phyloP scores from a whole-genome alignment of 2,113 vertebrate species.

The Pandion haliaetus region DNA sequence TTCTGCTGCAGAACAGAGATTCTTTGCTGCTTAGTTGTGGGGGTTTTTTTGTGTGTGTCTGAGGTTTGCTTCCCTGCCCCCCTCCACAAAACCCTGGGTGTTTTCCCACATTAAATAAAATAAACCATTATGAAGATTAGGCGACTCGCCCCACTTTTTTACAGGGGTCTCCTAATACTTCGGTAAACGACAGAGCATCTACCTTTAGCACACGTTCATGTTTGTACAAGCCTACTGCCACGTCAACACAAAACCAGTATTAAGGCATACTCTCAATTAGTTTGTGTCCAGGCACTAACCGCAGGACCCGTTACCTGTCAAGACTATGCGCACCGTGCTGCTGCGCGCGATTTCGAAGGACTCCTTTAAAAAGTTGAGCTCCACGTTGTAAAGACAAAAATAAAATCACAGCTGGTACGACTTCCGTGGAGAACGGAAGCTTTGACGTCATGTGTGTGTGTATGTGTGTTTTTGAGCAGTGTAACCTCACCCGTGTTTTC shows the following conservation, averaged over 20 bases:
- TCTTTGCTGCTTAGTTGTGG: neutral
- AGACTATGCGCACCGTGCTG: fast-evolving
- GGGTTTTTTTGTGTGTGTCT: neutral
- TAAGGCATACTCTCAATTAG: fast-evolving
- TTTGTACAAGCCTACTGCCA: neutral
- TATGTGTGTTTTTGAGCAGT: fast-evolving
- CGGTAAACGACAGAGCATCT: neutral
- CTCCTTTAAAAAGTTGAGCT: neutral
- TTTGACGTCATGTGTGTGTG: fast-evolving
- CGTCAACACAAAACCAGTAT: fast-evolving
- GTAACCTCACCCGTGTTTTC: fast-evolving
- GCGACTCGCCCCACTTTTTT: fast-evolving
- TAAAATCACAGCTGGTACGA: fast-evolving
- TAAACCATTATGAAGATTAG: fast-evolving
- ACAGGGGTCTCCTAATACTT: neutral
- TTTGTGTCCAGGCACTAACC: fast-evolving
- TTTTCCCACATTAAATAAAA: neutral
- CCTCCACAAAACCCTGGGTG: neutral
- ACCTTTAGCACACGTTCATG: fast-evolving
- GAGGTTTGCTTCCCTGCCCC: neutral
- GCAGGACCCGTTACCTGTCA: fast-evolving
- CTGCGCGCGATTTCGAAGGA: fast-evolving
- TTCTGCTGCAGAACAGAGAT: neutral
- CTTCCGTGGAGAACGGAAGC: fast-evolving
- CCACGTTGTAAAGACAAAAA: neutral